A percentile compares a stretch with the other conserved stretches of the same genome.
phyloP scores from a whole-genome alignment of 2,888 invertebrate species.

The Rhagium mordax region DNA sequence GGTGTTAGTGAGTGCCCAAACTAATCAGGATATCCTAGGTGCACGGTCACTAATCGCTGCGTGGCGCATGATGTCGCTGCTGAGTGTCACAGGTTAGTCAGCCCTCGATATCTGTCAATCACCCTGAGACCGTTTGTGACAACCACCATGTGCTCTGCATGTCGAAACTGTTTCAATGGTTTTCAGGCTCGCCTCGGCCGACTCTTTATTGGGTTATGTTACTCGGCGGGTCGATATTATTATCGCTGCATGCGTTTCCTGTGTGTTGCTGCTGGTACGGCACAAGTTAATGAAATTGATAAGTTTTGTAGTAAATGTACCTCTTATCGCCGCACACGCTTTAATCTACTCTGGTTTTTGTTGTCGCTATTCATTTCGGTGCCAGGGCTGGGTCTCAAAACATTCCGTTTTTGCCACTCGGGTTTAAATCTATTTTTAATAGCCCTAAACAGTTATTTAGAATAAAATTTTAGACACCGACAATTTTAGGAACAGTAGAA shows the following conservation, averaged over 20 bases:
- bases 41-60: not conserved
- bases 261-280: not conserved
- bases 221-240: not conserved
- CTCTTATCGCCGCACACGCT: not conserved
- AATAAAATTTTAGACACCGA: no score
- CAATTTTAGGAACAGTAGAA: no score
- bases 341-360: not conserved
- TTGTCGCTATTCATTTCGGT: not conserved
- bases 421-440: no score
- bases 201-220: constrained; percentile 1
- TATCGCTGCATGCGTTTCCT: constrained; percentile 8
- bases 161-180: not conserved
- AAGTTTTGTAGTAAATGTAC: not conserved
- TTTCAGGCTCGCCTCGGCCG: not conserved
- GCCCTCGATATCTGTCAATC: constrained; percentile 6
- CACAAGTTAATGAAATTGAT: constrained; percentile 19
- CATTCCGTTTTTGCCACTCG: no score
- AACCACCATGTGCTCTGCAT: constrained; percentile 17
- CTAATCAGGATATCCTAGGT: constrained; percentile 27
- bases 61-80: constrained; percentile 32
- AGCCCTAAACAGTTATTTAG: no score
- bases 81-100: constrained; percentile 31
- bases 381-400: no score
- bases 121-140: not conserved
- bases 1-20: constrained; percentile 30